Conservation (phyloP, 2,888 invertebrate genomes). For the Drosophila koepferae region DNA sequence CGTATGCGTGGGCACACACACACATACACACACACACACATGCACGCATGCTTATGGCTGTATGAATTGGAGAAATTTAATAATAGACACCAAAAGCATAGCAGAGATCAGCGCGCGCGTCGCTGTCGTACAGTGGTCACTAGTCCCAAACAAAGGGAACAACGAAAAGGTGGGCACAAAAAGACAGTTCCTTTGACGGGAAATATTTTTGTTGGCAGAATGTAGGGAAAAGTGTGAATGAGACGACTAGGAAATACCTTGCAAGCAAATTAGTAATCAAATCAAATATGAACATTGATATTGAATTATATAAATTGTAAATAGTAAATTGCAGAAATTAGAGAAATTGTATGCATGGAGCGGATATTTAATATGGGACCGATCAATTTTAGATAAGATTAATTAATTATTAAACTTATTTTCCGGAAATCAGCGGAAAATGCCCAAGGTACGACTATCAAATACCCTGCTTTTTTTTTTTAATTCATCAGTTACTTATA, state of each 20-base stretch:
- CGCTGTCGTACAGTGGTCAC: constrained; percentile 41
- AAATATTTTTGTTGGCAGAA: background rate
- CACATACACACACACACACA: constrained; percentile 6
- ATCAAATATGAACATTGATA: too few species aligned
- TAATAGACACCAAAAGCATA: constrained; percentile 54
- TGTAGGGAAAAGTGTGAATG: background rate
- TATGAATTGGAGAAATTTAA: constrained; percentile 67
- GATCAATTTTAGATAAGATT: too few species aligned
- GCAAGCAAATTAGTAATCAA: too few species aligned
- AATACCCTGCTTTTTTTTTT: background rate
- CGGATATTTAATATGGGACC: too few species aligned
- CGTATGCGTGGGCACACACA: constrained; percentile 47
- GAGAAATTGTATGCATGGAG: too few species aligned
- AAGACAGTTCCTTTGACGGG: background rate
- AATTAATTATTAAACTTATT: too few species aligned
- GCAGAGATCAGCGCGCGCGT: constrained; percentile 22
- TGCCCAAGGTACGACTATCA: background rate
- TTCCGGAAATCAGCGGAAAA: background rate
- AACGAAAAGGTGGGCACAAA: background rate
- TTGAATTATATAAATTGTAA: too few species aligned
- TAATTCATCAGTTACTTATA: background rate
- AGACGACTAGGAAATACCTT: too few species aligned
- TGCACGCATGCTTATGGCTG: constrained; percentile 5
- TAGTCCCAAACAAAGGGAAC: background rate
- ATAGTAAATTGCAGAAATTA: too few species aligned